Conservation (phyloP, 2,888 invertebrate genomes). For the Busseola fusca region DNA sequence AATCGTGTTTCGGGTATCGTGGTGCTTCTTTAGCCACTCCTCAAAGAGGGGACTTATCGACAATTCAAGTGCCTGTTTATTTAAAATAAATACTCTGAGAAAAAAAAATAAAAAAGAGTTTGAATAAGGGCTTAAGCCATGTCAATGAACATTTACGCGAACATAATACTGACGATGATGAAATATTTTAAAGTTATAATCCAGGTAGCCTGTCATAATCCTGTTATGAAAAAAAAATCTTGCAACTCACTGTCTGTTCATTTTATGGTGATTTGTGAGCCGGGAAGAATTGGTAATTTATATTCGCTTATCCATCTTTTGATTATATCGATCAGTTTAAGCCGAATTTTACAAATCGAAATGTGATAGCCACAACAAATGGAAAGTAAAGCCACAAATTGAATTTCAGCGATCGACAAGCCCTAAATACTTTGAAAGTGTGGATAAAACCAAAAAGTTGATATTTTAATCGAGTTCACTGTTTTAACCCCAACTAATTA, state of each 20-base stretch:
- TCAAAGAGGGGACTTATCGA: too few species aligned
- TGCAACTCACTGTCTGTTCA: neutral
- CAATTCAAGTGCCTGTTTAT: too few species aligned
- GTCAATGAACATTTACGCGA: neutral
- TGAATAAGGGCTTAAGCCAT: too few species aligned
- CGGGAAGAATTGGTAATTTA: neutral
- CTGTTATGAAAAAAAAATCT: neutral
- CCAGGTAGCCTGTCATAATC: neutral
- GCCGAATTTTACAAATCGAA: neutral
- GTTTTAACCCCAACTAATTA: conserved; percentile 1
- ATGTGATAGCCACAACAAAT: neutral
- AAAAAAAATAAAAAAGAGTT: too few species aligned
- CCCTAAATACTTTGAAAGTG: conserved; percentile 13
- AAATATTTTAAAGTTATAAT: neutral
- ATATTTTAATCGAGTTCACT: conserved; percentile 33
- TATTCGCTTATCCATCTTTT: neutral
- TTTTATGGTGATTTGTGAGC: neutral
- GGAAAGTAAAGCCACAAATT: conserved; percentile 34
- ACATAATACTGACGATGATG: neutral
- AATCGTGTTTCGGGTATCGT: too few species aligned
- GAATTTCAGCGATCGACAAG: conserved; percentile 16
- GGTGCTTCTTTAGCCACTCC: too few species aligned
- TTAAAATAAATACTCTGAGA: too few species aligned
- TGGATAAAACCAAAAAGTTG: conserved; percentile 15
- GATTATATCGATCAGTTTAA: neutral